Base-by-base conservation (phyloP, 2,113 vertebrate species). In the Turdus rufiventris region DNA sequence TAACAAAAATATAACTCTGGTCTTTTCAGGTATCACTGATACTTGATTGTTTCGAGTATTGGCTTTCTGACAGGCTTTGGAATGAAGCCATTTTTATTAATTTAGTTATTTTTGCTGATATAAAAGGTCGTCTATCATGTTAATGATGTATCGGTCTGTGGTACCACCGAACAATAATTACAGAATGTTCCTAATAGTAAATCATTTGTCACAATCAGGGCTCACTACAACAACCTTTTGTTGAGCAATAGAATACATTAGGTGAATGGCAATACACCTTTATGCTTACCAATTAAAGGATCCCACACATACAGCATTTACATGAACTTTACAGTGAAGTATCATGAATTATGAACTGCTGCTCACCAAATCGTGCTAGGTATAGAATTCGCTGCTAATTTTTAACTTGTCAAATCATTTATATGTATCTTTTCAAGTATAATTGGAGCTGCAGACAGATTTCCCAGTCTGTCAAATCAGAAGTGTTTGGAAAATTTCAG, bases 81-180 rank as follows among this genome's bases (percentile, higher is more conserved):
- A 98, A 98, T 98, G 97, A 98, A 98, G 98, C 98, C 98, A 98
- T 98, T 98, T 98, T 98, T 98, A 98, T 98, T 98, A 98, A 98
- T 98, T 98, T 98, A 98, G 98, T 98, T 98, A 98, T 98, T 98
- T 98, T 98, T 98, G 98, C 98, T 98, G 98, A 98, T 98, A 98
- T 98, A 98, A 98, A 98, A 98, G 98, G 97, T 98, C 98, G 96
- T 98, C 98, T 98, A 98, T 98, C 98, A 98, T 96, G 98, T 98
- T 98, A 98, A 98, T 98, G 98, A 98, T 97, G 97, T 98, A 98
- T 98, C 92, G 98, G 98, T 98, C 98, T 98, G 97, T 95, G 94
- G 98, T 98, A 98, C 97, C 97, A 98, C 97, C 34, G 96, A 98
- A 98, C 98, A 98, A 98, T 98, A 98, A 98, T 98, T 98, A 98